Conservation (phyloP, 2,113 vertebrate species). For the cattle (Bos taurus) region ARS-UCD2.0 NC_037328.1:26500501-26501000, state of each 20-base stretch:
- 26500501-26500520: no score
- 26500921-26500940: not conserved
- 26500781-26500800: not conserved
- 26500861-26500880: not conserved
- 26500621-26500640: no score
- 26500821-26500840: not conserved
- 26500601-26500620: no score
- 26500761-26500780: not conserved
- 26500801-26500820: not conserved
- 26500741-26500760: not conserved
- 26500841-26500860: not conserved
- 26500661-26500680: no score
- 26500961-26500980: not conserved
- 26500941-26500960: not conserved
- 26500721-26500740: no score
- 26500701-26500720: no score
- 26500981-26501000: not conserved
- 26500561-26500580: no score
- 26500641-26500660: no score
- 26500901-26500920: not conserved
- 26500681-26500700: no score
- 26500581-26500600: no score
- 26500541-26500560: no score
- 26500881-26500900: not conserved
- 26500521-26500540: no score